Evolutionary conservation across 2,797 vertebrate genomes (phyloP), one percentile per base, ranked within the genome.

Genomic region (Phrynocephalus forsythii): DNA sequence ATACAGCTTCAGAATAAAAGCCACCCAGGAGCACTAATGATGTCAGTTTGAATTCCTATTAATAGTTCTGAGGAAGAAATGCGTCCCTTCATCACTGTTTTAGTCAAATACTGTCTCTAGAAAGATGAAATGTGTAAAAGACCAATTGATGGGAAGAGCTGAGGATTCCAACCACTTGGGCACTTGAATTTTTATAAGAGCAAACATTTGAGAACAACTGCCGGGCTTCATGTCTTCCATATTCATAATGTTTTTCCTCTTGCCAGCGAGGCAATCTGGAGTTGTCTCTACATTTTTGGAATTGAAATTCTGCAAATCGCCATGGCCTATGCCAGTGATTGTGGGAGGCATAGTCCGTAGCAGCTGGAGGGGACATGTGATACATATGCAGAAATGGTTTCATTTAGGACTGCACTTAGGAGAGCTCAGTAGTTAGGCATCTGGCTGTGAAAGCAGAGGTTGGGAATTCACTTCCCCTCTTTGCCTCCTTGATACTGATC

Each of bases 1-100:
- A 22, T 66, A 84, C 67, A 67, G 20, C 20, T 84, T 88, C 50
- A 79, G n/a, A 67, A 52, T 73, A 84, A 88, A 73, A 88, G 48
- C 20, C 38, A 79, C 24, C 5, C 56, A 63, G 52, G 38, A 79
- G 22, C 2, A 63, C 63, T 33, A 72, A 56, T 7, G 69, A 48
- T 66, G 18, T 71, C 6, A 33, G 20, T 72, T 71, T 50, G 52
- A 84, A 52, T 72, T 48, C 38, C 28, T 88, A 52, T 67, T 80
- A 88, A 79, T 63, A 73, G 33, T 30, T 48, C 26, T 9, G 56
- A 44, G 26, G 20, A 48, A 66, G 38, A 73, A 79, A 33, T 18
- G 28, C 9, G 26, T 80, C 24, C 56, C 68, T 67, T 82, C 38
- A 52, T 67, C 33, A 48, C 4, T 10, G 60, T 82, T 67, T 67